Conservation (phyloP, 2,888 invertebrate genomes). For the Trachelus troglodyta region DNA sequence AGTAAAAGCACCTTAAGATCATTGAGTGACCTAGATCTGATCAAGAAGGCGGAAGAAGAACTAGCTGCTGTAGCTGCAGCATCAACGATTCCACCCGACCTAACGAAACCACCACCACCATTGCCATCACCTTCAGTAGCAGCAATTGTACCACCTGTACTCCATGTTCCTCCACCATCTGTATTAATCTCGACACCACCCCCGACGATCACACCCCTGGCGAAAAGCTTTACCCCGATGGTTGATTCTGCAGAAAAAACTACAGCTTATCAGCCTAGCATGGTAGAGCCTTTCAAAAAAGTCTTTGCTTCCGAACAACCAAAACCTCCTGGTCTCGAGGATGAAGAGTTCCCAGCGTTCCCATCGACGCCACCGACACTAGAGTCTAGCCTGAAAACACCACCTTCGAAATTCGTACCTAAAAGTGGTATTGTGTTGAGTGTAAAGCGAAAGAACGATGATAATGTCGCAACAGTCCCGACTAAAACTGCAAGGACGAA, state of each 20-base stretch:
- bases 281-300: slow-evolving; percentile 34
- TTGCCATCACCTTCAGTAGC: background rate
- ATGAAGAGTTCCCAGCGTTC: slow-evolving; percentile 53
- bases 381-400: slow-evolving; percentile 17
- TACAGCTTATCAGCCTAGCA: background rate
- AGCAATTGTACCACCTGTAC: slow-evolving; percentile 8
- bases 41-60: slow-evolving; percentile 72
- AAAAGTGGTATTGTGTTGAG: slow-evolving; percentile 56
- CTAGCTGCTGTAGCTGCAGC: slow-evolving; percentile 63
- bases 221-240: slow-evolving; percentile 4
- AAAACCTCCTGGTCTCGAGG: slow-evolving; percentile 59
- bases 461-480: slow-evolving; percentile 32
- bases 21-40: slow-evolving; percentile 70
- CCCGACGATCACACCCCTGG: slow-evolving; percentile 12
- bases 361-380: slow-evolving; percentile 37
- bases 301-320: slow-evolving; percentile 48
- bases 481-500: slow-evolving; percentile 50
- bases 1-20: slow-evolving; percentile 67
- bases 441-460: slow-evolving; percentile 52
- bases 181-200: slow-evolving; percentile 9
- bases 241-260: slow-evolving; percentile 29
- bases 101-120: slow-evolving; percentile 22
- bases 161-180: slow-evolving; percentile 29
- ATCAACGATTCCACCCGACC: slow-evolving; percentile 11
- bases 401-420: slow-evolving; percentile 39